Evolutionary conservation across 2,113 vertebrate genomes (phyloP), one percentile per base, ranked within the genome.

Genomic region (Harpagus bidentatus): DNA sequence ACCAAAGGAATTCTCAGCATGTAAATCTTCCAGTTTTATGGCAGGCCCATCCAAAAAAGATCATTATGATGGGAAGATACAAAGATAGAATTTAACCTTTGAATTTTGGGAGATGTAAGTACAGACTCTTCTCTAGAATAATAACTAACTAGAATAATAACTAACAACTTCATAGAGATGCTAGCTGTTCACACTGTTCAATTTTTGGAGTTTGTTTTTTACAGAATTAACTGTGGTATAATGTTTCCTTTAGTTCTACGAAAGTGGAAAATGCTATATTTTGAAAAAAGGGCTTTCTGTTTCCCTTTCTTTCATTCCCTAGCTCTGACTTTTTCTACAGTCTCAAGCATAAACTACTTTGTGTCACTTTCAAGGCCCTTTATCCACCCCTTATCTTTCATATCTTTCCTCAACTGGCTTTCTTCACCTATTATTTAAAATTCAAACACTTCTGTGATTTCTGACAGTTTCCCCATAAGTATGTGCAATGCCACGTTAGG

Each of bases 1-100:
- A 72, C 40, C 81, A 95, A 92, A 93, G 61, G 69, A 94, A 88
- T 91, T 87, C 73, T 79, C 58, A 91, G 81, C 48, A 70, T 34
- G 32, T 58, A 89, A 77, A 87, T 87, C n/a, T 73, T 76, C 25
- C 70, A 80, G 43, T 42, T 86, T 85, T 59, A 82, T 26, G 52
- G 48, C 77, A 79, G 81, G 71, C 31, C 32, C 32, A 69, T 84
- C 61, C 56, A 84, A 79, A 80, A 83, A 59, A 52, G 13, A 50
- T 76, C 28, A 29, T 52, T 40, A n/a, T 28, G 23, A 84, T 59
- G 43, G 29, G 47, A 92, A 85, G 28, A 88, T 11, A 69, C 19
- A 91, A 94, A 82, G 61, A 66, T 2, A 82, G 50, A 94, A 63
- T 73, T 88, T 79, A 74, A 82, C 32, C 29, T 55, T 76, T 94